Evolutionary conservation across 2,888 invertebrate genomes (phyloP).

Genomic region (Tineola bisselliella): DNA sequence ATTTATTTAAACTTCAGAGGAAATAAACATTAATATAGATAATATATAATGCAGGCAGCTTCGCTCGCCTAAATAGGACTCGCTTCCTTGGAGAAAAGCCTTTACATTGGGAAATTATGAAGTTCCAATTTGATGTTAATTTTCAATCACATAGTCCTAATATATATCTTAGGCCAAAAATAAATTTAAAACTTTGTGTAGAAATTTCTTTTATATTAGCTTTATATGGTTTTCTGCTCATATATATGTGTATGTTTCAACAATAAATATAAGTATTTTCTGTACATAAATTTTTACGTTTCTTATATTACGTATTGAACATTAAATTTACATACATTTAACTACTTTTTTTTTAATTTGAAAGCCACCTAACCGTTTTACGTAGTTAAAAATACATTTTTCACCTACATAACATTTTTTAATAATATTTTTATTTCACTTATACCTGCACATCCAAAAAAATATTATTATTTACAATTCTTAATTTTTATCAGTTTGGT

Average conservation of each 20-base stretch:
- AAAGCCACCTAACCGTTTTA: constrained; percentile 2
- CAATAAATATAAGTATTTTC: no score
- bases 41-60: background rate
- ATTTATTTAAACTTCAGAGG: constrained; percentile 62
- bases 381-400: background rate
- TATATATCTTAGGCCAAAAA: background rate
- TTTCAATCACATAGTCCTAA: background rate
- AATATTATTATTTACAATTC: constrained; percentile 8
- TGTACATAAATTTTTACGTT: no score
- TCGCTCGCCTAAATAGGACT: background rate
- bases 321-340: constrained; percentile 9
- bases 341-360: constrained; percentile 2
- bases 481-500: constrained; percentile 42
- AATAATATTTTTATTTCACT: background rate
- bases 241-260: no score
- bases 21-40: constrained; percentile 37
- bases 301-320: no score
- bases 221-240: no score
- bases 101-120: background rate
- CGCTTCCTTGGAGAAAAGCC: background rate
- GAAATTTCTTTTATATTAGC: no score
- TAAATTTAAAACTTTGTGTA: background rate
- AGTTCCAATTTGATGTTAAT: no score
- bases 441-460: background rate
- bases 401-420: constrained; percentile 5